A percentile compares a stretch with the other conserved stretches of the same genome.
phyloP scores from a whole-genome alignment of 2,113 vertebrate species.

The Galemys pyrenaicus region DNA sequence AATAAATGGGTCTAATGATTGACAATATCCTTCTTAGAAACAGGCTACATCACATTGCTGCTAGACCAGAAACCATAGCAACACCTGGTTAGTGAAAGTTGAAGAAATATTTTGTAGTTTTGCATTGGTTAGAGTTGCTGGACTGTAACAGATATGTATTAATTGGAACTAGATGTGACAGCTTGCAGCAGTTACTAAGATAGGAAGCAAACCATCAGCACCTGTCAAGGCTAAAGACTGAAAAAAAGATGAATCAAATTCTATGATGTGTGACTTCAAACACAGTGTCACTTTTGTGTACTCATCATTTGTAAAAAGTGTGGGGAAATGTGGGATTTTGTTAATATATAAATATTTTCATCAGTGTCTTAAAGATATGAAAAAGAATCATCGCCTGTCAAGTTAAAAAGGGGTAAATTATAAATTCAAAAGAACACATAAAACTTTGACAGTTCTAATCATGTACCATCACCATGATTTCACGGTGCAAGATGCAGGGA shows the following conservation, averaged over 20 bases:
- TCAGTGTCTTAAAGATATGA: slow-evolving; percentile 71
- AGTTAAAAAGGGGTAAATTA: slow-evolving; percentile 80
- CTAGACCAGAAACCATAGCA: slow-evolving; percentile 82
- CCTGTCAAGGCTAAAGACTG: slow-evolving; percentile 76
- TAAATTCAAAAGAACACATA: slow-evolving; percentile 78
- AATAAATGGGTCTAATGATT: slow-evolving; percentile 58
- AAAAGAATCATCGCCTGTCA: slow-evolving; percentile 66
- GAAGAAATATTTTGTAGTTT: slow-evolving; percentile 81
- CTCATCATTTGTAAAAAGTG: slow-evolving; percentile 79
- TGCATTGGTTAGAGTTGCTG: slow-evolving; percentile 82
- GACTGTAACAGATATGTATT: slow-evolving; percentile 85
- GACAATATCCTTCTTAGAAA: slow-evolving; percentile 77
- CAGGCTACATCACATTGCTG: slow-evolving; percentile 68
- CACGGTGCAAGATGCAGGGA: not conserved
- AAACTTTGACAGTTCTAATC: slow-evolving; percentile 80
- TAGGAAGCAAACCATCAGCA: slow-evolving; percentile 73
- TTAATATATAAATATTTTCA: slow-evolving; percentile 80
- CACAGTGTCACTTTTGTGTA: slow-evolving; percentile 78
- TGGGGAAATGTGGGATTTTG: slow-evolving; percentile 73
- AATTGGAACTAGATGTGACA: slow-evolving; percentile 87
- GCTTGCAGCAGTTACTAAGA: slow-evolving; percentile 75
- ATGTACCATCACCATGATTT: slow-evolving; percentile 79
- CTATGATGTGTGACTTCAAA: slow-evolving; percentile 83
- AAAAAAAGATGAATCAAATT: slow-evolving; percentile 81
- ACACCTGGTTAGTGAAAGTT: slow-evolving; percentile 83